Evolutionary conservation across 1,140 invertebrate species (phyloP).

Genomic region (Nilaparvata lugens): DNA sequence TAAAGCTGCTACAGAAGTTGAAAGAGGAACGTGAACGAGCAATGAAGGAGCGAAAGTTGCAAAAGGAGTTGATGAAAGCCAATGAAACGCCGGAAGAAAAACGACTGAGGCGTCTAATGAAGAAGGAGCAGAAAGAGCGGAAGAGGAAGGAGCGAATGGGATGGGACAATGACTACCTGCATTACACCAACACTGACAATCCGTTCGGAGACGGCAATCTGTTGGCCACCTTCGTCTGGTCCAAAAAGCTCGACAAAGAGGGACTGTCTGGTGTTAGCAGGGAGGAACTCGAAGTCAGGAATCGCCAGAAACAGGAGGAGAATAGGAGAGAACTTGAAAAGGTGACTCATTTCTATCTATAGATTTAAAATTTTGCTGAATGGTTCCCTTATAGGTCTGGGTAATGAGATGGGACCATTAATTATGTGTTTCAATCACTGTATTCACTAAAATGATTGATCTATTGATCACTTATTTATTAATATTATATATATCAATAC

Average conservation of each 20-base stretch:
- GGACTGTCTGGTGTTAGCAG: constrained; percentile 68
- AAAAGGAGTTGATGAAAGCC: constrained; percentile 79
- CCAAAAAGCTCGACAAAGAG: constrained; percentile 92
- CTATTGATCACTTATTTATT: too few relatives aligned
- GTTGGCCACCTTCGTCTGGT: constrained; percentile 90
- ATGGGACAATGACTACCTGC: constrained; percentile 91
- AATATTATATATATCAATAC: too few relatives aligned
- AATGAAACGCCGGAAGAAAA: constrained; percentile 95
- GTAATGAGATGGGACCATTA: too few relatives aligned
- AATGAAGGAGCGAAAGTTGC: constrained; percentile 52
- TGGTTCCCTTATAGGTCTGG: too few relatives aligned
- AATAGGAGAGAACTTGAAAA: constrained; percentile 84
- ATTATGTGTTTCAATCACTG: too few relatives aligned
- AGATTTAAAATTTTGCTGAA: too few relatives aligned
- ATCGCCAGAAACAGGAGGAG: constrained; percentile 80
- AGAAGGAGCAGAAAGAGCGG: constrained; percentile 87
- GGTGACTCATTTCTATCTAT: constrained; percentile 38
- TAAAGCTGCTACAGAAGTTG: constrained; percentile 59
- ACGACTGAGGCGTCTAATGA: constrained; percentile 68
- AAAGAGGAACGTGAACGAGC: constrained; percentile 58
- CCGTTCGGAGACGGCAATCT: constrained; percentile 96
- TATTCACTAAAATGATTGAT: too few relatives aligned
- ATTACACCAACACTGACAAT: constrained; percentile 97
- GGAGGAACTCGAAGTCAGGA: constrained; percentile 78
- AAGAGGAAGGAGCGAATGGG: constrained; percentile 84